Evolutionary conservation across 2,113 vertebrate genomes (phyloP), one percentile per base, ranked within the genome.

Genomic region (Struthidea cinerea): DNA sequence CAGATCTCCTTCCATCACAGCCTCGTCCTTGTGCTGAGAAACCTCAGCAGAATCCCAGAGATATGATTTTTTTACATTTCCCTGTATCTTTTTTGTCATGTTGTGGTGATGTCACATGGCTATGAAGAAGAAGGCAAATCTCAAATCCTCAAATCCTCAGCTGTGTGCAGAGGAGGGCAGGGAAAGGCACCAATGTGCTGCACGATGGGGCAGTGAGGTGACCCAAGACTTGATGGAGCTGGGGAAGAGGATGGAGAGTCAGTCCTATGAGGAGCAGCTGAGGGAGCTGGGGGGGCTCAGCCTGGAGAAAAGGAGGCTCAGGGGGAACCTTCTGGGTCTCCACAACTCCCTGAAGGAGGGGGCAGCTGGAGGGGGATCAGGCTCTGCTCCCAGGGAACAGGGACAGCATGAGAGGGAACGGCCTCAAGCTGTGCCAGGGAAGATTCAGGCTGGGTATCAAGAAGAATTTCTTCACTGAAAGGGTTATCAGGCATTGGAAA

Each of bases 361-460:
- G 0, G 10, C 21, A 73, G 17, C 17, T 0, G 0, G 0, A 10
- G 3, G 4, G 30, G 7, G 4, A 0, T 26, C 0, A 0, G 42
- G 30, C 6, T 73, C 6, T 80, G 42, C 76, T 64, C 12, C 22
- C 67, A 23, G 14, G 35, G 26, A 69, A 69, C 55, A 69, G 15
- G n/a, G 17, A 76, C 20, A 35, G 35, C 15, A 49, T 0, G 3
- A 84, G 35, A 56, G 10, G 27, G 4, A 56, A 49, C 0, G 0
- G 22, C 27, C 35, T 49, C 39, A 11, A 0, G 12, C 2, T 63
- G 26, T 0, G 4, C 23, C 27, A 65, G 15, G 3, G 18, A 1
- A 44, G 8, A 13, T 1, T 52, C 37, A 20, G 13, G 28, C 5
- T 41, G 33, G 39, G 2, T 9, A 41, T 46, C 53, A n/a, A 33